Evolutionary conservation across 2,113 vertebrate genomes (phyloP), one percentile per base, ranked within the genome.

Genomic region (Oryzias javanicus): DNA sequence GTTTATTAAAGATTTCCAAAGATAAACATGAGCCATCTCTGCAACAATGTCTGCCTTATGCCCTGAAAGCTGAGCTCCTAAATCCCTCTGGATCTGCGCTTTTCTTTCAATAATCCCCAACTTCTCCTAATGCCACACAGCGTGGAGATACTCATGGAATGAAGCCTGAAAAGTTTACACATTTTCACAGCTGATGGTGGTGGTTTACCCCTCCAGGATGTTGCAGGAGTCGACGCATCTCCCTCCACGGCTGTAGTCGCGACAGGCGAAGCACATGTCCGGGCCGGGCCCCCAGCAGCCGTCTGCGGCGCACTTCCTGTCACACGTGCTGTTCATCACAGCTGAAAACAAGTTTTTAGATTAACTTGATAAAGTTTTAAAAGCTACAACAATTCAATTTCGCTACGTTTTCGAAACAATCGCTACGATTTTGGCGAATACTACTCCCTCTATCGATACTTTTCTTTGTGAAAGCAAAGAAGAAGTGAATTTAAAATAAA

Each of bases 201-300:
- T 59, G 19, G 14, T 90, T 91, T 80, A 99, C 97, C 96, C 94
- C 56, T 95, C 91, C 24, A 93, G 80, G 54, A 94, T 44, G 74
- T 96, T 96, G 84, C 97, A 99, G 66, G 89, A 91, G 54, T 91
- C 88, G 58, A 98, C 93, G 20, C 97, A 99, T 59, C 92, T 91
- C 42, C 78, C 87, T 52, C 87, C 84, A 0, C 95, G 94, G 66
- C 82, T 93, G n/a, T 88, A 92, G 60, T 92, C 85, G 7, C 54
- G 85, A 74, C 97, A 99, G 64, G 86, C 89, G 50, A 97, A 90
- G 64, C 97, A 99, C 85, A 95, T 92, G 72, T 78, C 83, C 1
- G 97, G 90, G 0, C 93, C 94, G 0, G 94, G 94, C 16, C 97
- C 97, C 97, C 97, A 99, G 85, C 97, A 99, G 49, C 96, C 94